Evolutionary conservation across 1,140 invertebrate species (phyloP), one percentile per base, ranked within the genome.

Genomic region (Drosophila tsacasi): DNA sequence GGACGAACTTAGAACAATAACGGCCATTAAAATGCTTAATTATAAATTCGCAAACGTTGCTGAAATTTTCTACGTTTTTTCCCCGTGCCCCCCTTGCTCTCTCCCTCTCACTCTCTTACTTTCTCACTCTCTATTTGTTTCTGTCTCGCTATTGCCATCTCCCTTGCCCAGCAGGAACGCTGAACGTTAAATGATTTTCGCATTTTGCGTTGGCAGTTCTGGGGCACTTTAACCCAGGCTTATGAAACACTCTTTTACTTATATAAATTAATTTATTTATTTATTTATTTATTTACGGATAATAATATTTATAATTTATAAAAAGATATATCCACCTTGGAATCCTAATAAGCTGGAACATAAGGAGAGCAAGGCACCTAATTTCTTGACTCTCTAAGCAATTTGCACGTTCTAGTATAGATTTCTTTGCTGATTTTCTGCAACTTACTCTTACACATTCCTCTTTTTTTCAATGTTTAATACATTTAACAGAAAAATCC

Each of bases 1-100:
- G 27, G 17, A 27, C 35, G 67, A 71, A 60, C 71, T 73, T 81
- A 85, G 82, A 85, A 90, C 85, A 90, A 90, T 90, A 90, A 90
- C 86, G 82, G 86, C 86, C 86, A 90, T 90, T 90, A 90, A 90
- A 90, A 90, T 90, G 87, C 86, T 90, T 90, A 90, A 90, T 90
- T 90, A 90, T 91, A 90, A 91, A 90, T 91, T 90, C 86, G 86
- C 86, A 83, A 90, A 91, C 86, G 82, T 83, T 75, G 84, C 81
- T 90, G 82, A 87, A 78, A 78, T 76, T 84, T 90, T 79, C 75
- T 74, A 35, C 62, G 37, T 63, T 57, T 60, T 60, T 62, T 55
- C 35, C 42, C 15, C 49, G 35, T 15, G n/a, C 13, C 46, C 35
- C 58, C 9, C 35, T 13, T 0, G 8, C 9, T 10, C 12, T 19